Percentiles rank a stretch among this genome's conserved stretches.
Evolutionary conservation across 2,113 vertebrate genomes (phyloP).

Genomic region (Psephotus haematonotus): DNA sequence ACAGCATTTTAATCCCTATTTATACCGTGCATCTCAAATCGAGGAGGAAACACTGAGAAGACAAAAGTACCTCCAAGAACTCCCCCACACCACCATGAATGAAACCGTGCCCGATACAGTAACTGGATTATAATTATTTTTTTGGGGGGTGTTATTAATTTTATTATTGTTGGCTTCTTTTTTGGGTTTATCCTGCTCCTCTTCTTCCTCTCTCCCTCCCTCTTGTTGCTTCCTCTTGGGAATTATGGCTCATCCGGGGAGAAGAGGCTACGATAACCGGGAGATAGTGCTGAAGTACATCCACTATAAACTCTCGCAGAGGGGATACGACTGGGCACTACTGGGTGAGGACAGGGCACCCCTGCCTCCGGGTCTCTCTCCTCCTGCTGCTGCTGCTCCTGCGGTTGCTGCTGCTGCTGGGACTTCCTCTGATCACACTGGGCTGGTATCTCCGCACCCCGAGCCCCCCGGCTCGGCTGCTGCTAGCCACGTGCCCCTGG

Average conservation of each 20-base stretch:
- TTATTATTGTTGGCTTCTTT: slow-evolving; percentile 64
- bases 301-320: slow-evolving; percentile 84
- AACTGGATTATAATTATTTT: slow-evolving; percentile 75
- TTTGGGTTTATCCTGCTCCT: slow-evolving; percentile 61
- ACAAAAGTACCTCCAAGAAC: slow-evolving; percentile 74
- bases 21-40: slow-evolving; percentile 69
- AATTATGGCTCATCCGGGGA: slow-evolving; percentile 81
- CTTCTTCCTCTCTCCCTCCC: slow-evolving; percentile 57
- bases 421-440: slow-evolving; percentile 68
- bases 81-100: slow-evolving; percentile 76
- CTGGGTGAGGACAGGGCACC: slow-evolving; percentile 46
- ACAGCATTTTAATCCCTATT: slow-evolving; percentile 67
- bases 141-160: slow-evolving; percentile 46
- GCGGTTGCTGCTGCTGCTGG: slow-evolving; percentile 55
- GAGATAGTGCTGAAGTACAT: slow-evolving; percentile 85
- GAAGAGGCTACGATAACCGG: slow-evolving; percentile 80
- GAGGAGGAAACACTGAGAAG: slow-evolving; percentile 76
- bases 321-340: slow-evolving; percentile 81
- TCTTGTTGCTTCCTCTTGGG: slow-evolving; percentile 57
- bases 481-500: slow-evolving; percentile 69
- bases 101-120: slow-evolving; percentile 71
- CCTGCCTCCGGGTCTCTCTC: slow-evolving; percentile 28
- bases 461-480: slow-evolving; percentile 55
- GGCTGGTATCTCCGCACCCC: slow-evolving; percentile 50
- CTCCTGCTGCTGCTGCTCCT: slow-evolving; percentile 48